Evolutionary conservation across 2,888 invertebrate species (phyloP), one percentile per base, ranked within the genome.

Genomic region (Drosophila monieri): DNA sequence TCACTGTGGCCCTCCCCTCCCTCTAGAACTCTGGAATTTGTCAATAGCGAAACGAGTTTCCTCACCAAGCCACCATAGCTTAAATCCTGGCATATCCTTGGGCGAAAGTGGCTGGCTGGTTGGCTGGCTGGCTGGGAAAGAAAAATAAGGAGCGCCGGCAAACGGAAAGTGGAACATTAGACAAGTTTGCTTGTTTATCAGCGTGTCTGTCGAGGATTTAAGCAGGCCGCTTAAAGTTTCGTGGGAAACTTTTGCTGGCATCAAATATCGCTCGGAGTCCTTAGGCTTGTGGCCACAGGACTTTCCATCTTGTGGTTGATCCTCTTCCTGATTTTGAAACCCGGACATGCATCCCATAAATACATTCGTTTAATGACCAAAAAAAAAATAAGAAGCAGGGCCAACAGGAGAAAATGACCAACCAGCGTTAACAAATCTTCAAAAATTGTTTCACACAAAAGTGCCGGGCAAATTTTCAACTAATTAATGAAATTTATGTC

Each of bases 401-500:
- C 44, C 69, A 30, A 51, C 52, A 14, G 21, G 14, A 9, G 53
- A 48, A 69, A 69, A 47, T 46, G 69, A 51, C 54, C 68, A 47
- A 54, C 56, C 51, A 49, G 58, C 74, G 69, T 76, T 66, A 75
- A 70, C 65, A 73, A 80, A 73, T 80, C 77, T 75, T 73, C 61
- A 66, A 60, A 77, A 62, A 69, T 68, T 75, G 41, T 55, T 62
- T 25, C 57, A 37, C 39, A 32, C 60, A 53, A 53, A 58, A 65
- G 53, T 39, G 69, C 49, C 30, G 32, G 41, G 32, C 54, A 55
- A 70, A 65, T 69, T 58, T 70, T 60, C 48, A 60, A 77, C 78
- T 77, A 80, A 77, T 76, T 78, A 80, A 80, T 75, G 67, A 70
- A 80, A 78, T 80, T 78, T 78, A 78, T 78, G 76, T 80, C 80